A percentile compares a stretch with the other conserved stretches of the same genome.
phyloP scores from a whole-genome alignment of 2,113 vertebrate species.

The Corythaeola cristata region DNA sequence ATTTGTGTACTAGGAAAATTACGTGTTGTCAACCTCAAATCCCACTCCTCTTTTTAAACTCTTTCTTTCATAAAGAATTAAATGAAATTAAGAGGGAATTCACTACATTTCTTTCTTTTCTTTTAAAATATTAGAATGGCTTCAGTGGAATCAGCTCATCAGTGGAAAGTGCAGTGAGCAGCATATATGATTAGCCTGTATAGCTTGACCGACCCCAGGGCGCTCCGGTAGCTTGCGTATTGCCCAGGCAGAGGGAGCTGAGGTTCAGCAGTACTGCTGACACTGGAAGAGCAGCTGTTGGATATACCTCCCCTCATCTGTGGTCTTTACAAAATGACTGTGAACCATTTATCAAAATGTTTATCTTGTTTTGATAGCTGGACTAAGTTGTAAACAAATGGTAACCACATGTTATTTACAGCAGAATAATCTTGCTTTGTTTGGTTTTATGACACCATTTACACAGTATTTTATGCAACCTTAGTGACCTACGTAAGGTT shows the following conservation, averaged over 20 bases:
- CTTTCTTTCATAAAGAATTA: background rate
- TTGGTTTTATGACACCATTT: slow-evolving; percentile 48
- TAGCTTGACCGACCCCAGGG: background rate
- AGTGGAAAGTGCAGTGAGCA: background rate
- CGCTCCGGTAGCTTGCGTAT: background rate
- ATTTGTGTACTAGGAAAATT: background rate
- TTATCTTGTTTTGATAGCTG: slow-evolving; percentile 56
- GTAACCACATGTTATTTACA: background rate
- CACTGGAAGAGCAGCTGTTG: background rate
- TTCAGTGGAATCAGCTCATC: background rate
- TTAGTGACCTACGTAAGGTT: slow-evolving; percentile 19
- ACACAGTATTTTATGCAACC: slow-evolving; percentile 23
- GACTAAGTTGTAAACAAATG: slow-evolving; percentile 50
- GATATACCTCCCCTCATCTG: background rate
- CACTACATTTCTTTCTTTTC: background rate
- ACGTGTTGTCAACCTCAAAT: background rate
- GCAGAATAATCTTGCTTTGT: slow-evolving; percentile 16
- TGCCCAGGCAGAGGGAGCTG: background rate
- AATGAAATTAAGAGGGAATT: background rate
- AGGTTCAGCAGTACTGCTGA: background rate
- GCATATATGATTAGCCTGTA: rapidly evolving
- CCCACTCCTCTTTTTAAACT: background rate
- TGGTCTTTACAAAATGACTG: background rate
- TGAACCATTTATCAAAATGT: slow-evolving; percentile 22
- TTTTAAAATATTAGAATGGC: background rate